Evolutionary conservation across 2,797 vertebrate genomes (phyloP).

Genomic region (Halcyon chelicuti): DNA sequence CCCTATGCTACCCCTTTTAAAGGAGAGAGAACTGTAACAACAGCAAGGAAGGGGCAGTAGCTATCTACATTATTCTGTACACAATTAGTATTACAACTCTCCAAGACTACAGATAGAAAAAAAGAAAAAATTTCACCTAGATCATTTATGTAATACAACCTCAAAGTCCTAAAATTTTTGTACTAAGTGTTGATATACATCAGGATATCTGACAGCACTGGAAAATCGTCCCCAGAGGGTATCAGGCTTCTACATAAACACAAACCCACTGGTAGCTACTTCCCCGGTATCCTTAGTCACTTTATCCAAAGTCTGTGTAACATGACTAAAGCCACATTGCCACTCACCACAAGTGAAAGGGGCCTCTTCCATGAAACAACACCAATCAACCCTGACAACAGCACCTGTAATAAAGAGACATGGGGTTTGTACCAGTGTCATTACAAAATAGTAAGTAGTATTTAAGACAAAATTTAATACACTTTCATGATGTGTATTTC

Average conservation of each 20-base stretch:
- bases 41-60: background rate
- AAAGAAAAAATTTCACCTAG: background rate
- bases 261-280: background rate
- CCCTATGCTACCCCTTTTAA: background rate
- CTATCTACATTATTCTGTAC: background rate
- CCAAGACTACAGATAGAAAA: background rate
- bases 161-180: background rate
- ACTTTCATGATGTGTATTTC: background rate
- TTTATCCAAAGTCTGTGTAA: background rate
- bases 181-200: background rate
- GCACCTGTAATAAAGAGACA: constrained; percentile 83
- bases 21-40: background rate
- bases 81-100: background rate
- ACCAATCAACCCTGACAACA: constrained; percentile 95
- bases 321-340: background rate
- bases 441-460: background rate
- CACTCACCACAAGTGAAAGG: constrained; percentile 96
- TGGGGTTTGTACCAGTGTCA: fast-evolving
- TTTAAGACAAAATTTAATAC: background rate
- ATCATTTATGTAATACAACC: background rate
- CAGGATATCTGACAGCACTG: background rate
- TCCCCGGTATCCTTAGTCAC: background rate
- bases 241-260: background rate
- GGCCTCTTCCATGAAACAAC: constrained; percentile 99
- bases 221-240: background rate